Percentiles rank a stretch among this genome's conserved stretches.
These are phyloP conservation scores for Pristionchus pacificus DNA, from an alignment of 1,140 invertebrate genomes.

Conservation along the genomic window DNA sequence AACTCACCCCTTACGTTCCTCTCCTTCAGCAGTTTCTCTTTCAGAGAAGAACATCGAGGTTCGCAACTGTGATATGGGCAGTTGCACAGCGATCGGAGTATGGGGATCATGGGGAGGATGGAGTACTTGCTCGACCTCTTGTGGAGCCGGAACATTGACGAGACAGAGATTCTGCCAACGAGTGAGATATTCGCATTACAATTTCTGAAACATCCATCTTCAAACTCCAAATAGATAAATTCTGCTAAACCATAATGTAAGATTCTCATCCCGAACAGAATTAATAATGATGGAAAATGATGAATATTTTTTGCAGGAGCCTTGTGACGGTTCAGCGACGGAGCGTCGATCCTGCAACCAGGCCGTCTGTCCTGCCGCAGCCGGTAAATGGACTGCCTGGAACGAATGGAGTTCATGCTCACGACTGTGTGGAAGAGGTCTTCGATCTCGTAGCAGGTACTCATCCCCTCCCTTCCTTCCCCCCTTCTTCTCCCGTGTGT, in stretches of 20 bases:
- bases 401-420: conserved; percentile 64
- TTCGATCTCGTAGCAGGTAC: conserved; percentile 59
- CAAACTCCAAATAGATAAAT: not conserved
- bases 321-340: conserved; percentile 51
- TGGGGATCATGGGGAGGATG: conserved; percentile 46
- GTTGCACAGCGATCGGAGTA: conserved; percentile 37
- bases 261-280: conserved; percentile 2
- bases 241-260: not conserved
- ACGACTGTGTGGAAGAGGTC: conserved; percentile 64
- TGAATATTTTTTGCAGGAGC: conserved; percentile 28
- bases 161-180: conserved; percentile 37
- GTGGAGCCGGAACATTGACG: conserved; percentile 42
- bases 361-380: conserved; percentile 31
- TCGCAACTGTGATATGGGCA: conserved; percentile 47
- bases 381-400: conserved; percentile 45
- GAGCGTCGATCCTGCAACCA: conserved; percentile 55
- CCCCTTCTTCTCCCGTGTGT: not conserved
- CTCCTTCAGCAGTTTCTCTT: conserved; percentile 13
- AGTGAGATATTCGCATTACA: too few relatives aligned
- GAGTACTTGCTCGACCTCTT: conserved; percentile 39
- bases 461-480: conserved; percentile 31
- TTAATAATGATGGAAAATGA: not conserved
- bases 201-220: not conserved
- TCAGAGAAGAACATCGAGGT: conserved; percentile 55
- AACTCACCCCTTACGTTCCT: too few relatives aligned